Percentiles rank a stretch among this genome's conserved stretches.
Conservation (phyloP, 2,888 invertebrate species). For the Peribatodes rhomboidaria region DNA sequence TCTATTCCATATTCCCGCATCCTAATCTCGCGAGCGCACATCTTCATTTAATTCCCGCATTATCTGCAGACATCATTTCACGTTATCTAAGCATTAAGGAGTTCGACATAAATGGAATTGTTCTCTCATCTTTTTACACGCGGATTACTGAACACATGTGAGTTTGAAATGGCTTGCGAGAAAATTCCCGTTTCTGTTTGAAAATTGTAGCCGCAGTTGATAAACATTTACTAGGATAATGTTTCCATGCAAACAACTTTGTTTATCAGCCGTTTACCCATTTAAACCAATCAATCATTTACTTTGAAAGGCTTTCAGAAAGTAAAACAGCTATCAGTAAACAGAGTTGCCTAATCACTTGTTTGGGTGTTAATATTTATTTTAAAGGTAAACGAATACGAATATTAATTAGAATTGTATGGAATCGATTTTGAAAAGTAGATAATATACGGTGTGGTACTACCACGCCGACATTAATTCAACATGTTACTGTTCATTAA, state of each 20-base stretch:
- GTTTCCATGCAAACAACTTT: conserved; percentile 5
- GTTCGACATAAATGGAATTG: conserved; percentile 20
- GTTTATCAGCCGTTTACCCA: conserved; percentile 6
- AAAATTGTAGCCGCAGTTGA: neutral
- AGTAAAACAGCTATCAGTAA: conserved; percentile 1
- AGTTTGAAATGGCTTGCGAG: neutral
- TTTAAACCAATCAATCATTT: conserved; percentile 12
- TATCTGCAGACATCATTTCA: conserved; percentile 7
- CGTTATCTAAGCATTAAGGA: conserved; percentile 20
- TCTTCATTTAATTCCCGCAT: conserved; percentile 15
- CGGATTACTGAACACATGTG: conserved; percentile 1
- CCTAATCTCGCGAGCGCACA: neutral
- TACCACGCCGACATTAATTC: no score
- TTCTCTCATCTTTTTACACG: conserved; percentile 18
- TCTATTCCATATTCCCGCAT: neutral
- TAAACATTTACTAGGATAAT: neutral
- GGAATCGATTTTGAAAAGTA: no score
- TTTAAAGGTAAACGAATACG: neutral
- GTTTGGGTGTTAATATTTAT: neutral
- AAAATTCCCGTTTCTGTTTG: neutral
- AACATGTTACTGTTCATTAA: no score
- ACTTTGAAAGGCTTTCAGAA: conserved; percentile 9
- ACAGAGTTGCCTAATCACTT: neutral
- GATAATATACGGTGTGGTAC: no score
- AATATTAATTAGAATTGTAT: neutral